phyloP scores from a whole-genome alignment of 2,797 vertebrate genomes.

The Siniperca scherzeri region DNA sequence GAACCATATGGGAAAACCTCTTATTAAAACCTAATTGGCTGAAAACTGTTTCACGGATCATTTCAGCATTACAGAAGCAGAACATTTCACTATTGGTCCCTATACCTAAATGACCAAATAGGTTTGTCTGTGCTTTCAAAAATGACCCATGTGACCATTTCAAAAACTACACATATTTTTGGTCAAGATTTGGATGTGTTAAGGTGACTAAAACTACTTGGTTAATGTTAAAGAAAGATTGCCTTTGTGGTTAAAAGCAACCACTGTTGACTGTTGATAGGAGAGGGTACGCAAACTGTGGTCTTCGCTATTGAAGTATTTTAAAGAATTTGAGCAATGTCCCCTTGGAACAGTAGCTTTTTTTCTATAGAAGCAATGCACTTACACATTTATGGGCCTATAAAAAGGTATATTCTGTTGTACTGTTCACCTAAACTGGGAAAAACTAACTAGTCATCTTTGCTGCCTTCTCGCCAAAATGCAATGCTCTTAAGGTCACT shows the following conservation, averaged over 20 bases:
- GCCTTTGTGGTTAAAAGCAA: not conserved
- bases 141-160: not conserved
- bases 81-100: conserved; percentile 9
- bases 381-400: not conserved
- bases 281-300: no score
- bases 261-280: no score
- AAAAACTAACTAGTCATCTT: not conserved
- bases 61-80: conserved; percentile 1
- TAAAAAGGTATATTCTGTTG: not conserved
- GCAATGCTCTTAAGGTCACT: not conserved
- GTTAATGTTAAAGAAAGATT: not conserved
- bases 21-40: conserved; percentile 37
- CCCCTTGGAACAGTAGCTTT: not conserved
- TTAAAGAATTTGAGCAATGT: not conserved
- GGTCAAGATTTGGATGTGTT: not conserved
- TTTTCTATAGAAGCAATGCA: not conserved
- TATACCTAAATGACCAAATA: not conserved
- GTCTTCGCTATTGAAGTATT: no score
- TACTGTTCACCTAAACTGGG: not conserved
- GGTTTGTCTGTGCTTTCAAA: not conserved
- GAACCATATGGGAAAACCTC: conserved; percentile 31
- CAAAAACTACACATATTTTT: not conserved
- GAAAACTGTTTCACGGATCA: conserved; percentile 23
- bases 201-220: not conserved
- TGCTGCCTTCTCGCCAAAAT: not conserved